A percentile compares a stretch with the other conserved stretches of the same genome.
phyloP scores from a whole-genome alignment of 1,140 invertebrate genomes.

The Doryteuthis pealeii region DNA sequence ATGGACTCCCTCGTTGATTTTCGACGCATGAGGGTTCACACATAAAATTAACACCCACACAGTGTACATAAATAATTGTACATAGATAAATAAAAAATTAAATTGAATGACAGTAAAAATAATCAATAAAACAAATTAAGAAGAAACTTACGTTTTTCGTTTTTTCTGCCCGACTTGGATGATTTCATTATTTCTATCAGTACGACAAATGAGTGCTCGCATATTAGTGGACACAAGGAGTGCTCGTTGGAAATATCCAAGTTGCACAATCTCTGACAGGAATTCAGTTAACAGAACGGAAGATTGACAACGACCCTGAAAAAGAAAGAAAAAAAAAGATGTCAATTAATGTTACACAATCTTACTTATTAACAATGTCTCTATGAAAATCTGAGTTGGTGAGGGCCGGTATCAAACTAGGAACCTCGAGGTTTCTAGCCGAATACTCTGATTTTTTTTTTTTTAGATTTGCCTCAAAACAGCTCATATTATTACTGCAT shows the following conservation, averaged over 20 bases:
- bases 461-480: too few relatives aligned
- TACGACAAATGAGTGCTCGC: conserved; percentile 75
- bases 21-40: too few relatives aligned
- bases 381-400: too few relatives aligned
- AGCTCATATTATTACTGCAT: too few relatives aligned
- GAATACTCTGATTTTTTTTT: too few relatives aligned
- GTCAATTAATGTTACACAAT: not conserved
- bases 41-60: too few relatives aligned
- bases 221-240: conserved; percentile 79
- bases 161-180: conserved; percentile 83
- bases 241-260: conserved; percentile 76
- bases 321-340: conserved; percentile 19
- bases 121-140: not conserved
- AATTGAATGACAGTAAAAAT: not conserved
- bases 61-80: too few relatives aligned
- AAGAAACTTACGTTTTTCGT: conserved; percentile 72
- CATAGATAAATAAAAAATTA: too few relatives aligned
- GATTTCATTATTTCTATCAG: conserved; percentile 64
- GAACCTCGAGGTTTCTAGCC: too few relatives aligned
- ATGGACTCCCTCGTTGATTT: too few relatives aligned
- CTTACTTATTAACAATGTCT: too few relatives aligned
- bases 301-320: conserved; percentile 81
- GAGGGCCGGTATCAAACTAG: too few relatives aligned
- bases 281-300: conserved; percentile 79
- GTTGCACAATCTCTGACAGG: conserved; percentile 78